Conservation (phyloP, 2,113 vertebrate genomes). For the Embiotoca jacksoni region DNA sequence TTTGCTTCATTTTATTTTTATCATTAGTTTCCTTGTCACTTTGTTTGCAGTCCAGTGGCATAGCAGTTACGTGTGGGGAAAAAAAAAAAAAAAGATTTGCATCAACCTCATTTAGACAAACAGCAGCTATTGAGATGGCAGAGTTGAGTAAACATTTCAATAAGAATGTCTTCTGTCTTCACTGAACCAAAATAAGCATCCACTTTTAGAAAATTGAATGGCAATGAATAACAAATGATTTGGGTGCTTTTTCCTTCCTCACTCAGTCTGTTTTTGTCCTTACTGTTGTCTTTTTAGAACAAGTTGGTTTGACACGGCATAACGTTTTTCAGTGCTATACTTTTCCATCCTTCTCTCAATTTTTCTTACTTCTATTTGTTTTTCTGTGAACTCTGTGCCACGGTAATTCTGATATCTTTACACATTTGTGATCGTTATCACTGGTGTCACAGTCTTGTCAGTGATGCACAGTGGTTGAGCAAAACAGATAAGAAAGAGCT, state of each 20-base stretch:
- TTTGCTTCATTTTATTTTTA: conserved; percentile 10
- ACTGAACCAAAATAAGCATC: conserved; percentile 43
- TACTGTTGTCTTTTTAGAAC: conserved; percentile 8
- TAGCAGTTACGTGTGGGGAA: conserved; percentile 7
- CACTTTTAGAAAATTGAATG: conserved; percentile 51
- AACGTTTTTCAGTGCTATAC: background rate
- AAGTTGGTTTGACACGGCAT: conserved; percentile 9
- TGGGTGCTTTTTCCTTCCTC: background rate
- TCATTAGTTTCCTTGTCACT: conserved; percentile 32
- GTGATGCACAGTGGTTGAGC: conserved; percentile 29
- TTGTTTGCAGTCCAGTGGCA: conserved; percentile 18
- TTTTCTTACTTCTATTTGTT: conserved; percentile 15
- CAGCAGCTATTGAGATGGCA: conserved; percentile 32
- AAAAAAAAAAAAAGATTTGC: conserved; percentile 16
- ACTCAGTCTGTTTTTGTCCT: background rate
- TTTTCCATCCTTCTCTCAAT: background rate
- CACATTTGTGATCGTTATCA: conserved; percentile 40
- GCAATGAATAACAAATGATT: conserved; percentile 60
- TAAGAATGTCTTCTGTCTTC: conserved; percentile 59
- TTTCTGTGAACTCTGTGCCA: conserved; percentile 6
- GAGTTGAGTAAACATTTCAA: conserved; percentile 61
- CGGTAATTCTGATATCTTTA: conserved; percentile 34
- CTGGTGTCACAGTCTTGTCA: conserved; percentile 33
- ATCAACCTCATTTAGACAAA: conserved; percentile 57
- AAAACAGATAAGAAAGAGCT: conserved; percentile 40